Conservation (phyloP, 2,888 invertebrate genomes). For the Meliscaeva auricollis region DNA sequence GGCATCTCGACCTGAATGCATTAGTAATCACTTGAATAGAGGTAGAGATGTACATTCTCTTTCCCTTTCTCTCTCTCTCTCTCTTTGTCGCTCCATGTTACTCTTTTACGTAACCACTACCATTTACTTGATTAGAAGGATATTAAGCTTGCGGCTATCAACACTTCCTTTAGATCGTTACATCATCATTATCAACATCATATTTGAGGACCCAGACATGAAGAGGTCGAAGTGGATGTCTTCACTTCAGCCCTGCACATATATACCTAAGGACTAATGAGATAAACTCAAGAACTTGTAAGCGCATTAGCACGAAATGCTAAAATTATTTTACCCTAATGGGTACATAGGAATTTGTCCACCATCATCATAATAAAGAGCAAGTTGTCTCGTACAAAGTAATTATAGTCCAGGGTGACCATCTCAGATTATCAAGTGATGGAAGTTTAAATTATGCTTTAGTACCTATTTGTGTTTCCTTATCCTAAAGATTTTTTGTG, state of each 20-base stretch:
- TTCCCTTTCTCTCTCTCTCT: not conserved
- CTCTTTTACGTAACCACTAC: slow-evolving; percentile 47
- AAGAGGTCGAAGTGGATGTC: slow-evolving; percentile 19
- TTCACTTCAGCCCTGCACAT: slow-evolving; percentile 7
- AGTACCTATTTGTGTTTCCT: too few species aligned
- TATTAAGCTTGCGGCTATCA: slow-evolving; percentile 71
- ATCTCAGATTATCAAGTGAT: not conserved
- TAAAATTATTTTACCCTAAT: slow-evolving; percentile 77
- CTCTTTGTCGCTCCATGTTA: not conserved
- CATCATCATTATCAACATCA: slow-evolving; percentile 70
- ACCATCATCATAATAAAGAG: slow-evolving; percentile 12
- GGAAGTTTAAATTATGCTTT: too few species aligned
- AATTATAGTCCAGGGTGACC: not conserved
- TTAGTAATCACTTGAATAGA: slow-evolving; percentile 63
- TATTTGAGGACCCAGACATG: slow-evolving; percentile 37
- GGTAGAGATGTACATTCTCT: not conserved
- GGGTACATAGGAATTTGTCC: slow-evolving; percentile 46
- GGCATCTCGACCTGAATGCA: slow-evolving; percentile 69
- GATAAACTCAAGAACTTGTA: slow-evolving; percentile 82
- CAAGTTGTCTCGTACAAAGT: slow-evolving; percentile 1
- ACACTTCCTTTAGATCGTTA: slow-evolving; percentile 66
- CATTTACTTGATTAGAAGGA: slow-evolving; percentile 76
- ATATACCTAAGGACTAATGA: slow-evolving; percentile 78
- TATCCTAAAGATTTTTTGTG: too few species aligned
- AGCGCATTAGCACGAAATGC: slow-evolving; percentile 80